Conservation (phyloP, 2,113 vertebrate species). For the Periophthalmus modestus region DNA sequence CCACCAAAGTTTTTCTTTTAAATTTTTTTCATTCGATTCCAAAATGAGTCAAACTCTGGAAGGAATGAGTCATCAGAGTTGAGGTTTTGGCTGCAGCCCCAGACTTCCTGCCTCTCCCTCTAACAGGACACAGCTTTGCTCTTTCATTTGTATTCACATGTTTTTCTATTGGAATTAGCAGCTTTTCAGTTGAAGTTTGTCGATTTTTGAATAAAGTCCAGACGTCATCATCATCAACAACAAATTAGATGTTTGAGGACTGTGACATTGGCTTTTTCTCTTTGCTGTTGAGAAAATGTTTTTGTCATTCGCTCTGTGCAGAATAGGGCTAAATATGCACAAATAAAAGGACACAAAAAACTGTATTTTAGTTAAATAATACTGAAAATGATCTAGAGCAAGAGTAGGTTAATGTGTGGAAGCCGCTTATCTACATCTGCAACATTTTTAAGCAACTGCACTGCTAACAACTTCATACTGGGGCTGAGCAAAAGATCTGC, state of each 20-base stretch:
- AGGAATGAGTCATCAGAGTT: slow-evolving; percentile 49
- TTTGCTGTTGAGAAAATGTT: not conserved
- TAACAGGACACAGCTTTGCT: slow-evolving; percentile 16
- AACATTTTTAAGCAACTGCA: too few species aligned
- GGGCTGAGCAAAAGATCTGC: too few species aligned
- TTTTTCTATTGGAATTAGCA: not conserved
- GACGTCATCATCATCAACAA: not conserved
- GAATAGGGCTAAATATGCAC: too few species aligned
- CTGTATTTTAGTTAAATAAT: too few species aligned
- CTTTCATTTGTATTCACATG: not conserved
- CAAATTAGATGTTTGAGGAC: not conserved
- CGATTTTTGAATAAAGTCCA: not conserved
- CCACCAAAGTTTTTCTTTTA: not conserved
- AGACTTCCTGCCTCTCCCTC: slow-evolving; percentile 37
- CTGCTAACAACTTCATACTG: too few species aligned
- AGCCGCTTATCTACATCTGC: too few species aligned
- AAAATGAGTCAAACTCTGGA: slow-evolving; percentile 18
- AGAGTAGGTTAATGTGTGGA: too few species aligned
- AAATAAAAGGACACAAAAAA: too few species aligned
- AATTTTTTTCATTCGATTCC: not conserved
- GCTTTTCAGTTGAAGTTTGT: not conserved
- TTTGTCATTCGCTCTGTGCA: too few species aligned
- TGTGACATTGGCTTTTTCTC: not conserved
- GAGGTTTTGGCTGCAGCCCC: slow-evolving; percentile 29
- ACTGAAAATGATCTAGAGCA: too few species aligned